phyloP scores from a whole-genome alignment of 23 tunicate genomes.

The Styela clava region DNA sequence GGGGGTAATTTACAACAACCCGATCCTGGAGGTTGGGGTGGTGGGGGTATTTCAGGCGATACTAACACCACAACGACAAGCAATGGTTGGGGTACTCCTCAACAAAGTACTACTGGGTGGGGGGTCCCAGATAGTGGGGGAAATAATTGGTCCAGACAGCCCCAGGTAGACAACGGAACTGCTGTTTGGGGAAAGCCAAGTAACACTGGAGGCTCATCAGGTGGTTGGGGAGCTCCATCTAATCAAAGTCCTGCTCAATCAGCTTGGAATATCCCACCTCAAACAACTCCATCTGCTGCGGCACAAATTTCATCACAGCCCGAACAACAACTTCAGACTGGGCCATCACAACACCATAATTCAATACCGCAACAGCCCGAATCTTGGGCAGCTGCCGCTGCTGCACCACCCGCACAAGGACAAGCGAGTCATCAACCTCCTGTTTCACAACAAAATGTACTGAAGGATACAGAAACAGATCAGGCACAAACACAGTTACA shows the following conservation, averaged over 20 bases:
- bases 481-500: not conserved
- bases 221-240: conserved; percentile 58
- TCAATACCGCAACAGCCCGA: conserved; percentile 24
- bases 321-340: not conserved
- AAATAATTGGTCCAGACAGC: conserved; percentile 36
- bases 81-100: conserved; percentile 28
- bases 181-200: conserved; percentile 32
- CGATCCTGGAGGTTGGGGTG: conserved; percentile 44
- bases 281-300: conserved; percentile 7
- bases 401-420: conserved; percentile 18
- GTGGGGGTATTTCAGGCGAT: not conserved
- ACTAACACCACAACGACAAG: not conserved
- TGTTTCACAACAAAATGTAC: not conserved
- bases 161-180: conserved; percentile 45
- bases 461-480: conserved; percentile 29
- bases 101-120: conserved; percentile 56
- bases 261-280: conserved; percentile 24
- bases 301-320: conserved; percentile 1
- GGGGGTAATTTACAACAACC: conserved; percentile 22
- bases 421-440: not conserved
- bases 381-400: conserved; percentile 15
- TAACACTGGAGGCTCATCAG: conserved; percentile 19
- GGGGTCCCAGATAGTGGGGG: conserved; percentile 61
- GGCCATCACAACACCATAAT: not conserved
- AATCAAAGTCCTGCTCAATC: conserved; percentile 15